Evolutionary conservation across 2,888 invertebrate species (phyloP).

Genomic region (Tetranychus piercei): DNA sequence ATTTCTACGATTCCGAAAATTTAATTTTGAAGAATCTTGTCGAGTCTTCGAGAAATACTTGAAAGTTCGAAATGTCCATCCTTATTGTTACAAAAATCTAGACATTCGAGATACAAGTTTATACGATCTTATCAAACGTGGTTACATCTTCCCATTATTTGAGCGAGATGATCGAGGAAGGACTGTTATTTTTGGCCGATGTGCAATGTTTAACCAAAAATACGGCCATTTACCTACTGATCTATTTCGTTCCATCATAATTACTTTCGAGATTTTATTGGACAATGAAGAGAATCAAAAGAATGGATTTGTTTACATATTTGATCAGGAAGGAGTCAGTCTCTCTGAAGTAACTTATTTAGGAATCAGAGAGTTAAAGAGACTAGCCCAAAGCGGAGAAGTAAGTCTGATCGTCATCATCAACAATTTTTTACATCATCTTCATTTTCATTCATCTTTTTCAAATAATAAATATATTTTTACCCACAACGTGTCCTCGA

Average conservation of each 20-base stretch:
- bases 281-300: slow-evolving; percentile 64
- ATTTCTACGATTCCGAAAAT: slow-evolving; percentile 57
- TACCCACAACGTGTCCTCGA: neutral
- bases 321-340: slow-evolving; percentile 51
- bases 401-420: slow-evolving; percentile 14
- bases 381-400: slow-evolving; percentile 34
- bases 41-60: slow-evolving; percentile 58
- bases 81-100: slow-evolving; percentile 53
- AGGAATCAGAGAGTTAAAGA: slow-evolving; percentile 52
- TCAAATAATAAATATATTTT: slow-evolving; percentile 7
- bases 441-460: too few species aligned
- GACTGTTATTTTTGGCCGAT: slow-evolving; percentile 54
- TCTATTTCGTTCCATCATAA: slow-evolving; percentile 55
- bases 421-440: too few species aligned
- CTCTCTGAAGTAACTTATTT: slow-evolving; percentile 54
- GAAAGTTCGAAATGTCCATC: slow-evolving; percentile 53
- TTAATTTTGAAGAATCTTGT: slow-evolving; percentile 59
- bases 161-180: slow-evolving; percentile 53
- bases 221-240: slow-evolving; percentile 51
- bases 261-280: slow-evolving; percentile 56
- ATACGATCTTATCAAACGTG: slow-evolving; percentile 49
- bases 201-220: slow-evolving; percentile 40
- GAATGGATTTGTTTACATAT: slow-evolving; percentile 54
- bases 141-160: slow-evolving; percentile 59
- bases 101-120: slow-evolving; percentile 51